Evolutionary conservation across 1,140 invertebrate species (phyloP), one percentile per base, ranked within the genome.

Genomic region (Oryctes rhinoceros): DNA sequence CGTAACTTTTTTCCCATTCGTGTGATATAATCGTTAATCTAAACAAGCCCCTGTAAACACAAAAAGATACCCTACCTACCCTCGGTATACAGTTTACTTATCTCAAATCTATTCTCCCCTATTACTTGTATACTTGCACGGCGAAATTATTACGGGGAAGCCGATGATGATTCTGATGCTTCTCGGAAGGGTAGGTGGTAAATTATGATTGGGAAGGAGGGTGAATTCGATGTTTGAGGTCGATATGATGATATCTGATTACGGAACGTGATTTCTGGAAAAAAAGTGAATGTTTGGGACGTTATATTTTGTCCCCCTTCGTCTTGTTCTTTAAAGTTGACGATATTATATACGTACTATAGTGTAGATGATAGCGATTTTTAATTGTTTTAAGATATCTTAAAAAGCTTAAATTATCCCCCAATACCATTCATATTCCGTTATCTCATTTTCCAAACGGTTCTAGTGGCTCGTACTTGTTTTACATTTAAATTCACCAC

Each of bases 21-120:
- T 44, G 39, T 44, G 39, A 1, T 44, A 44, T 71, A 71, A 71
- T 71, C 65, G 65, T 71, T 24, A 71, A 71, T 71, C 65, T 30
- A 37, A 71, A 37, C 65, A 71, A 71, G 20, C 65, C 65, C 65
- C 65, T 71, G 35, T 71, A 59, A 59, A 59, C 53, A 35, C 65
- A 24, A 35, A 71, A 71, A 71, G 65, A 13, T 71, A 59, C 53
- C 39, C 39, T 44, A 44, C 39, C 39, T 44, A 44, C 39, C 53
- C 65, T 71, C 65, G 4, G 24, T 71, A 15, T 35, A 30, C 65
- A 30, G 65, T 71, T 59, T 71, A 37, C 24, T 71, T 71, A 71
- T 71, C 65, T 71, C 65, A 9, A 30, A 71, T 71, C 65, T 71
- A 37, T 35, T 24, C 15, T 71, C 35, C 35, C 65, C 65, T 71